Evolutionary conservation across 2,797 vertebrate genomes (phyloP).

Genomic region (Pangasius krempfi): DNA sequence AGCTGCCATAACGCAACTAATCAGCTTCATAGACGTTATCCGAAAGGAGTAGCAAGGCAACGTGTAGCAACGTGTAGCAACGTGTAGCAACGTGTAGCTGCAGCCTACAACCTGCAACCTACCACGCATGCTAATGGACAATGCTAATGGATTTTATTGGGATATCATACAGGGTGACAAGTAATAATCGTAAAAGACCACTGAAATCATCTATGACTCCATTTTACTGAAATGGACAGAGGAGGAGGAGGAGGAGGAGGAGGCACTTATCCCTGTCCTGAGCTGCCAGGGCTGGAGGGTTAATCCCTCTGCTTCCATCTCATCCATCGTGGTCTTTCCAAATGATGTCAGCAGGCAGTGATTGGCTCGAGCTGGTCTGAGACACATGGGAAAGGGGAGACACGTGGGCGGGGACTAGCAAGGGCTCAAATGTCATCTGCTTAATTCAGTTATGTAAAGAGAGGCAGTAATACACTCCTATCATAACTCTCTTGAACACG

Average conservation of each 20-base stretch:
- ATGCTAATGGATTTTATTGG: background rate
- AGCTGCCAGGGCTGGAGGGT: conserved; percentile 74
- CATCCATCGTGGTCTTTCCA: conserved; percentile 78
- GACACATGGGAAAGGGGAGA: conserved; percentile 58
- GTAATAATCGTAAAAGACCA: background rate
- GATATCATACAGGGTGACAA: background rate
- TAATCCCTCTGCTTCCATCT: conserved; percentile 72
- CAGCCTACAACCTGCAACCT: background rate
- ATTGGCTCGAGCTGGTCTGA: conserved; percentile 66
- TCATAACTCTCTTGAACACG: conserved; percentile 57
- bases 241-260: conserved; percentile 37
- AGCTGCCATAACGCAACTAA: background rate
- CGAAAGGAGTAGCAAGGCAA: background rate
- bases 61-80: background rate
- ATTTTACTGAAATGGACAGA: too few relatives aligned
- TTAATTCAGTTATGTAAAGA: conserved; percentile 80
- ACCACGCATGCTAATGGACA: background rate
- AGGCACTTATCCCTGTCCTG: conserved; percentile 77
- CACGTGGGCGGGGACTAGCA: conserved; percentile 20
- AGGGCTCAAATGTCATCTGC: conserved; percentile 62
- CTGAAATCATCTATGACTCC: too few relatives aligned
- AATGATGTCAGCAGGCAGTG: conserved; percentile 71
- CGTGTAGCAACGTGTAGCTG: background rate
- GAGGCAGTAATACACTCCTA: conserved; percentile 70
- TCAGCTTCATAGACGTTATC: background rate